A percentile compares a stretch with the other conserved stretches of the same genome.
These are phyloP conservation scores for Seriola rivoliana DNA, from an alignment of 2,113 vertebrate genomes.

Conservation along the genomic window DNA sequence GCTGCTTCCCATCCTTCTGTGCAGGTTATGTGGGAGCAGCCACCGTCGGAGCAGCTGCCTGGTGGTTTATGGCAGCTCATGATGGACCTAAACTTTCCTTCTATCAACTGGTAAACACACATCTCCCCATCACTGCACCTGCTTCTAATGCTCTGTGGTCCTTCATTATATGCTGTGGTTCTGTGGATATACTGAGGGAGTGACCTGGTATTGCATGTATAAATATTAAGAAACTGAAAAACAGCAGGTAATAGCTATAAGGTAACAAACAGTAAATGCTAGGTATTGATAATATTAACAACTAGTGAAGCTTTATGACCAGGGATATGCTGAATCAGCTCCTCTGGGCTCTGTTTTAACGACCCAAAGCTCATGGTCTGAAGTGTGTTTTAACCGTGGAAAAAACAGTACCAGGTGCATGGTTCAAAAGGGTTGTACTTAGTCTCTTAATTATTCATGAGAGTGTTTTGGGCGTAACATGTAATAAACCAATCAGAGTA, in stretches of 20 bases:
- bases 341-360: too few species aligned
- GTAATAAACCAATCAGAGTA: too few species aligned
- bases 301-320: too few species aligned
- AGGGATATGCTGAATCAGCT: too few species aligned
- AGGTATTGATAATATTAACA: neutral
- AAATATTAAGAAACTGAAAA: neutral
- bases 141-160: neutral
- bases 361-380: too few species aligned
- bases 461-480: too few species aligned
- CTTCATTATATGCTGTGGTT: neutral
- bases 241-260: neutral
- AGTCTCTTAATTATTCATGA: too few species aligned
- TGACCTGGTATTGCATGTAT: neutral
- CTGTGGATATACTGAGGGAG: neutral
- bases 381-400: too few species aligned
- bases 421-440: too few species aligned
- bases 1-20: neutral
- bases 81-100: constrained; percentile 85
- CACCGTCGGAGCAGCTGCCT: constrained; percentile 86
- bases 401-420: too few species aligned
- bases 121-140: neutral
- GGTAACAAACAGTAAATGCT: neutral
- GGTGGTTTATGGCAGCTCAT: constrained; percentile 88
- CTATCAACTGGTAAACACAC: constrained; percentile 82
- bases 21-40: constrained; percentile 87